Base-by-base conservation (phyloP, 2,113 vertebrate species). In the Dipodomys stephensi region DNA sequence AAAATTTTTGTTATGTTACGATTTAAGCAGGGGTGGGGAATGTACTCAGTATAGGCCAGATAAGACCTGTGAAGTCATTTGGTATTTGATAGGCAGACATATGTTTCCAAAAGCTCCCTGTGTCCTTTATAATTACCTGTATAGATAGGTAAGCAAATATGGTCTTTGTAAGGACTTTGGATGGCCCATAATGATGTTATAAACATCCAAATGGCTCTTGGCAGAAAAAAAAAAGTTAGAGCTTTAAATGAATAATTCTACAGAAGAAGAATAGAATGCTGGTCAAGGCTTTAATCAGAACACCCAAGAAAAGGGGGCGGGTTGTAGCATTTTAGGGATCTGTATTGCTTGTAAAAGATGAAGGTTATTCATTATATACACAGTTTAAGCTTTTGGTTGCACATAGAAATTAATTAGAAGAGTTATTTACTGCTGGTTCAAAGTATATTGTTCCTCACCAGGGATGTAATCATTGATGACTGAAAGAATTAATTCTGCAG, bases 361-460 rank as follows among this genome's bases (percentile, higher is more conserved):
- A 5, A 35, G 15, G 35, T 77, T 96, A 94, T 92, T 95, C 64
- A 94, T 83, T 90, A 97, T 92, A 0, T 0, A 27, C 23, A 95
- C 76, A 74, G 65, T 92, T 88, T 76, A 97, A 97, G 39, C 20
- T 93, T 90, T 96, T 96, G 94, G 69, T 95, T 93, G 90, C 97
- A 96, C 22, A 68, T 81, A 44, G 83, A 84, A 83, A 96, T 97
- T 93, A 96, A 98, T 97, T 95, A 97, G 88, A 95, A 88, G 27
- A 13, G 25, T 68, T 97, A 57, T 97, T 97, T 84, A 90, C 64
- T 92, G 44, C 90, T 96, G 77, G 57, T 92, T 90, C 87, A 96
- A 95, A 96, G 90, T 91, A 27, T 23, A 12, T 90, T 97, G 72
- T 88, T 95, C 67, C 80, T 76, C 62, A 6, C 16, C 35, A 83